Evolutionary conservation across 53 echinoderm and acorn worm species (phyloP).

Genomic region (Antedon mediterranea): DNA sequence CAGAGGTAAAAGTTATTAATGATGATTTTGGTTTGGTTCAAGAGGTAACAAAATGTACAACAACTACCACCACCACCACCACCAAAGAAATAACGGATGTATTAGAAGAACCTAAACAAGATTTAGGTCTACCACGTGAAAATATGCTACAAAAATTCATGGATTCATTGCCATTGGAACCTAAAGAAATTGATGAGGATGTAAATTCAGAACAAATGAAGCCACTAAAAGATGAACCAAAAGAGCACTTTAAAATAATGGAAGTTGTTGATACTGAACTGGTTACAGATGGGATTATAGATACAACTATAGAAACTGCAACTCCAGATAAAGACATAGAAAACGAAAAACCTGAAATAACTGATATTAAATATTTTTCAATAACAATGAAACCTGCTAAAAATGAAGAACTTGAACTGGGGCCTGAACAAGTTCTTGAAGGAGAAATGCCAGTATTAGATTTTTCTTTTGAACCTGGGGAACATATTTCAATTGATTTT

Average conservation of each 20-base stretch:
- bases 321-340: too few relatives aligned
- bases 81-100: slow-evolving; percentile 8
- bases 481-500: background rate
- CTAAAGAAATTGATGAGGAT: background rate
- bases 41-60: background rate
- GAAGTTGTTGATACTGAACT: background rate
- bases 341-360: background rate
- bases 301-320: too few relatives aligned
- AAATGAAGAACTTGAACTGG: background rate
- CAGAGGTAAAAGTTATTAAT: background rate
- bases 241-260: background rate
- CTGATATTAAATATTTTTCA: background rate
- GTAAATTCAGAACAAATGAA: background rate
- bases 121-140: slow-evolving; percentile 60
- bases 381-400: background rate
- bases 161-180: slow-evolving; percentile 43
- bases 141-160: slow-evolving; percentile 66
- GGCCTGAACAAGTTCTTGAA: slow-evolving; percentile 2
- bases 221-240: background rate
- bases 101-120: slow-evolving; percentile 26
- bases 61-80: background rate
- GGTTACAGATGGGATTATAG: too few relatives aligned
- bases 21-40: background rate
- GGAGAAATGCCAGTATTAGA: slow-evolving; percentile 22
- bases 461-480: background rate